Conservation (phyloP, 2,113 vertebrate species). For the Neogobius melanostomus region DNA sequence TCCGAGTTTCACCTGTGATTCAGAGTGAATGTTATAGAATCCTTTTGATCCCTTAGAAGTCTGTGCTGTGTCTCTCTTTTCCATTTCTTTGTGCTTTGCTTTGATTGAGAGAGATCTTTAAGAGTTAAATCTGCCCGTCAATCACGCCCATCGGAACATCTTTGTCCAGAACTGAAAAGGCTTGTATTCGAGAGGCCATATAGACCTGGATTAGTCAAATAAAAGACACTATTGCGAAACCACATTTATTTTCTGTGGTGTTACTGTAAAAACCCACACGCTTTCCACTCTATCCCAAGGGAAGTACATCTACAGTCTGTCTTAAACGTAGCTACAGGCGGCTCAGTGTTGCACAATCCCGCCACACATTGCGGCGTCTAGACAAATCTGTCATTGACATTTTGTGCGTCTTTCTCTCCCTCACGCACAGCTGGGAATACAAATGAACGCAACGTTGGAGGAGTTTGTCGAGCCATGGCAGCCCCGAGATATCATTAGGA, state of each 20-base stretch:
- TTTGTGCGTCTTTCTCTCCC: constrained; percentile 38
- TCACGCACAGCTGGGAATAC: constrained; percentile 37
- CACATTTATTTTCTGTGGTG: constrained; percentile 1
- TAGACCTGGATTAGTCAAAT: not conserved
- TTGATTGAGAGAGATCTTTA: too few relatives aligned
- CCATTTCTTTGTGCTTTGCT: too few relatives aligned
- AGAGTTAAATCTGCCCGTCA: too few relatives aligned
- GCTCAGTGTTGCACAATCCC: constrained; percentile 18
- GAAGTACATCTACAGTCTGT: constrained; percentile 40
- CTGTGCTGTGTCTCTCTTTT: too few relatives aligned
- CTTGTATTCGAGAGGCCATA: too few relatives aligned
- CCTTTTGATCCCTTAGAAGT: too few relatives aligned
- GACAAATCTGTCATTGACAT: constrained; percentile 49
- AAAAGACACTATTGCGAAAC: not conserved
- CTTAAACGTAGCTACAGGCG: constrained; percentile 33
- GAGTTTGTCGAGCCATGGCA: constrained; percentile 11
- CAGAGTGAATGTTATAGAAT: too few relatives aligned
- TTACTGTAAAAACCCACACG: not conserved
- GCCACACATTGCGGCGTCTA: constrained; percentile 39
- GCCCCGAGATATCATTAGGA: constrained; percentile 36
- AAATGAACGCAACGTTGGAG: constrained; percentile 29
- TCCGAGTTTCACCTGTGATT: too few relatives aligned
- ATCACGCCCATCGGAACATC: too few relatives aligned
- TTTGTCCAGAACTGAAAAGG: too few relatives aligned
- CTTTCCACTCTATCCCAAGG: constrained; percentile 14